Conservation (phyloP, 2,113 vertebrate genomes). For the Psittacara wagleri region DNA sequence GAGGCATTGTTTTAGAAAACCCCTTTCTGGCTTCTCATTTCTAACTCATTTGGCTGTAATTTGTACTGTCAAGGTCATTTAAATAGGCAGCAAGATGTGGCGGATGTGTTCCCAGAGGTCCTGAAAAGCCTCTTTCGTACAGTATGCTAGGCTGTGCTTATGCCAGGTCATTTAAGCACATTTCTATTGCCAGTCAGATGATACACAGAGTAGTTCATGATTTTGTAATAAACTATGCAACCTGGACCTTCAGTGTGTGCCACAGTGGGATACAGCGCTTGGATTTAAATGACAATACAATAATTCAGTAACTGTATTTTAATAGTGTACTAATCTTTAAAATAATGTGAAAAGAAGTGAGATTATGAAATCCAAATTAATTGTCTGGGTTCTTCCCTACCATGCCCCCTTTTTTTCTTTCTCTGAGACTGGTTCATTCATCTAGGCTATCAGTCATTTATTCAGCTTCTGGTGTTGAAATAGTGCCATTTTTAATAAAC, state of each 20-base stretch:
- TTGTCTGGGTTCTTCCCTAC: not conserved
- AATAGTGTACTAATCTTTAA: not conserved
- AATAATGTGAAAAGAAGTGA: not conserved
- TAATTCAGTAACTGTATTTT: not conserved
- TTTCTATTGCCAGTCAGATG: slow-evolving; percentile 50
- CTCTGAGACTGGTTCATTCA: not conserved
- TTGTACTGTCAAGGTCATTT: slow-evolving; percentile 67
- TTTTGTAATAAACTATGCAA: slow-evolving; percentile 30
- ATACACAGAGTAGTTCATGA: not conserved
- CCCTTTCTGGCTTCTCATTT: slow-evolving; percentile 4
- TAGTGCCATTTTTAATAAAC: not conserved
- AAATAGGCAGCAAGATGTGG: slow-evolving; percentile 43
- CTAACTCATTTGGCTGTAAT: slow-evolving; percentile 38
- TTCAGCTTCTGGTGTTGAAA: not conserved
- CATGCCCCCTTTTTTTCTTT: not conserved
- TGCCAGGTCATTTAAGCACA: slow-evolving; percentile 60
- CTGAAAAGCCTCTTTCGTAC: slow-evolving; percentile 63
- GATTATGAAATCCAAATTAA: not conserved
- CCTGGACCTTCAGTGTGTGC: not conserved
- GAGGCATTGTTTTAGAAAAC: not conserved
- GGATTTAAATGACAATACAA: not conserved
- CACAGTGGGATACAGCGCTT: not conserved
- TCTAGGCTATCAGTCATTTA: not conserved
- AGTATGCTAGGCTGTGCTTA: slow-evolving; percentile 23
- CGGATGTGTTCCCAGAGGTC: slow-evolving; percentile 59